Base-by-base conservation (phyloP, 1,140 invertebrate genomes). In the Phymorhynchus buccinoides region DNA sequence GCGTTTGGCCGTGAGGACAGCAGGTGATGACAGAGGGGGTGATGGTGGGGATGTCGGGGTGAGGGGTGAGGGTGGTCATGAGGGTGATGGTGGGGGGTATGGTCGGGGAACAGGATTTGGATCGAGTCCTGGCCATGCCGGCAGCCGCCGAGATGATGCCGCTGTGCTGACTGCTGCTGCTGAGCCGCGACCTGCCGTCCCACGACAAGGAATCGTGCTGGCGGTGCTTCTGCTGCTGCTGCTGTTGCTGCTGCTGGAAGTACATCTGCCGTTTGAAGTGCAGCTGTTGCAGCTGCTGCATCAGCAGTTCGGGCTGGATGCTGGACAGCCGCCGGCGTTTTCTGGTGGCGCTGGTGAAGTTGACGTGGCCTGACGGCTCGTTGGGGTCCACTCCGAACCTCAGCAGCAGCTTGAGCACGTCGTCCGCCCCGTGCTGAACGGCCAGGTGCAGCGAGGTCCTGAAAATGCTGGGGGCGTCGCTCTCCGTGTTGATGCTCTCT, bases 361-460 rank as follows among this genome's bases (percentile, higher is more conserved):
- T 84, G 4, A 86, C 37, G 0, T 94, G 94, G 0, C 12, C 48
- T 3, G 83, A 84, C 4, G 94, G 93, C 75, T 94, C 93, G 89
- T 95, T 95, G 3, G 95, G 94, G 85, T 95, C 94, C 37, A 95
- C 93, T 12, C 94, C 94, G 88, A 94, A 94, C 85, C 94, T 94
- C 37, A 95, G 93, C 14, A 95, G 91, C 0, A 95, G 91, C 18
- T 94, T 91, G 0, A 94, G 92, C 1, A 95, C 95, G 86, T 95
- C 95, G 30, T 94, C 89, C 0, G 95, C 93, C n/a, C 93, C 93
- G 88, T 94, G 92, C 85, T 95, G 94, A 30, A 95, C 94, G 3
- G 95, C 95, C 75, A 95, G 90, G 89, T 95, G 95, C 0, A 95
- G 91, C 6, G 94, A 94, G 88, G 95, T 95, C 66, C 84, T 91